Percentiles rank a stretch among this genome's conserved stretches.
Conservation (phyloP, 2,888 invertebrate species). For the Lochmaea crataegi region DNA sequence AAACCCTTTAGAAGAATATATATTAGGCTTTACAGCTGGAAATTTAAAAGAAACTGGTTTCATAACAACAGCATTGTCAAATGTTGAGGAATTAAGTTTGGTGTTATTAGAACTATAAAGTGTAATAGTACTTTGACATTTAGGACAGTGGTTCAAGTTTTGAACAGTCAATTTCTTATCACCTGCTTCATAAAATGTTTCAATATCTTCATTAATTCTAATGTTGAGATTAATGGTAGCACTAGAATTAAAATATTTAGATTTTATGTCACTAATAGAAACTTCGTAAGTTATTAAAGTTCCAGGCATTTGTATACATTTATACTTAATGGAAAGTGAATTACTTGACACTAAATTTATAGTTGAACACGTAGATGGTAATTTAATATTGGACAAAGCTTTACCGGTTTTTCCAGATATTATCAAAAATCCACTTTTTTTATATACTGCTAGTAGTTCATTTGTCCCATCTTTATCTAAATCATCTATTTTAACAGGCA, state of each 20-base stretch:
- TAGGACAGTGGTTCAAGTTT: constrained; percentile 79
- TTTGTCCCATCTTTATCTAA: constrained; percentile 77
- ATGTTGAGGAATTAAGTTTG: constrained; percentile 67
- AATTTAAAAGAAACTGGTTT: constrained; percentile 77
- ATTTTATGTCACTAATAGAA: constrained; percentile 39
- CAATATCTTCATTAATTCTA: constrained; percentile 61
- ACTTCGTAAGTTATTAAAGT: constrained; percentile 42
- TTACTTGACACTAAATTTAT: constrained; percentile 39
- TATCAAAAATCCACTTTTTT: constrained; percentile 70
- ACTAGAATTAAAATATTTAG: constrained; percentile 27
- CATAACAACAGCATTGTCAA: constrained; percentile 78
- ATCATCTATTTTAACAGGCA: constrained; percentile 79
- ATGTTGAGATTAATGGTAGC: constrained; percentile 46
- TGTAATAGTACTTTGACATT: constrained; percentile 73
- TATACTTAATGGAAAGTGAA: constrained; percentile 34
- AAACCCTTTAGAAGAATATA: constrained; percentile 65
- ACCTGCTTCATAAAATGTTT: constrained; percentile 68
- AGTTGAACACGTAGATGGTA: constrained; percentile 42
- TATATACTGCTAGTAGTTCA: constrained; percentile 73
- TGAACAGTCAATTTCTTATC: constrained; percentile 76
- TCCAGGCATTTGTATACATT: constrained; percentile 33
- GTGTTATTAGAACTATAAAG: constrained; percentile 69
- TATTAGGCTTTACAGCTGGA: constrained; percentile 62
- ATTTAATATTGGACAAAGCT: constrained; percentile 71
- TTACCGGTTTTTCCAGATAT: constrained; percentile 79